These are phyloP conservation scores for Platyrinchus mystaceus DNA, from an alignment of 2,797 vertebrate species.

Conservation along the genomic window DNA sequence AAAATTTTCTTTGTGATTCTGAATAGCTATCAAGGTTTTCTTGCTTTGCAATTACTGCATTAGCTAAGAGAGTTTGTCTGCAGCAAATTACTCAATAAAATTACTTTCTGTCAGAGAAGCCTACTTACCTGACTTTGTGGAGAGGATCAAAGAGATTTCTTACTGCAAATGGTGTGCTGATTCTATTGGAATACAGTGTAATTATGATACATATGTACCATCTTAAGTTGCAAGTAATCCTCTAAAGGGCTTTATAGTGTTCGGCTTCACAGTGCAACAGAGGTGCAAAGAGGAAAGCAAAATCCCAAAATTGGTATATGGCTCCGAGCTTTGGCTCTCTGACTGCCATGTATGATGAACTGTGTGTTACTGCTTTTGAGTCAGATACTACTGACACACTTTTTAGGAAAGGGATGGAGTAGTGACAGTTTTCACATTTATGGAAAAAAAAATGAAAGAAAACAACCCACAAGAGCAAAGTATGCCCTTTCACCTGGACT, in stretches of 20 bases:
- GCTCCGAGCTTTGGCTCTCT: neutral
- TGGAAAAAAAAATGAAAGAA: neutral
- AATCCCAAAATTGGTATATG: neutral
- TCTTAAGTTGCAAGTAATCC: neutral
- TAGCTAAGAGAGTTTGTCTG: neutral
- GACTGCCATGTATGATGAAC: neutral
- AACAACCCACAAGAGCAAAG: neutral
- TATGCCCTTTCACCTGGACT: slow-evolving; percentile 16
- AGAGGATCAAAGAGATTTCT: neutral
- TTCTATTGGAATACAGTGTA: neutral
- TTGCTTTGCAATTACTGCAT: neutral
- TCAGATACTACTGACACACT: neutral
- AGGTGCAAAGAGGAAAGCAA: neutral
- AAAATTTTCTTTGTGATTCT: neutral
- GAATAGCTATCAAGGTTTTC: neutral
- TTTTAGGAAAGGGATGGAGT: neutral
- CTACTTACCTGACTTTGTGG: neutral
- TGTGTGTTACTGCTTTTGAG: neutral
- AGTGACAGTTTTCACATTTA: neutral
- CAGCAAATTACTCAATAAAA: neutral
- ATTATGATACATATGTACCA: neutral
- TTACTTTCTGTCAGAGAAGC: neutral
- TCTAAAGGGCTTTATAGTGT: neutral
- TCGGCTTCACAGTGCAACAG: neutral
- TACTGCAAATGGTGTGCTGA: neutral